Evolutionary conservation across 2,113 vertebrate genomes (phyloP), one percentile per base, ranked within the genome.

Genomic region (Acanthisitta chloris): DNA sequence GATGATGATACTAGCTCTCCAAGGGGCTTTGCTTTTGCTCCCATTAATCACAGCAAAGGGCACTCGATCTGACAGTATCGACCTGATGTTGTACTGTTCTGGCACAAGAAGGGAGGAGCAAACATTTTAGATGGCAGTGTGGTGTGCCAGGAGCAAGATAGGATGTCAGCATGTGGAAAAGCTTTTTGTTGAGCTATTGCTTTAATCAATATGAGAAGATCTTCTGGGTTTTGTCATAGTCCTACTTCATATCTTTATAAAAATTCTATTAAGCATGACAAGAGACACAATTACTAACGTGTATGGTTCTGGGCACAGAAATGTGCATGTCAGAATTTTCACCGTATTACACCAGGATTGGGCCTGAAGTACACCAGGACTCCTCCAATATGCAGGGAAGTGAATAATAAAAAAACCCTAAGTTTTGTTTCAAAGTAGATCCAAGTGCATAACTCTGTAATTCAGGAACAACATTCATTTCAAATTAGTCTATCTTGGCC

Each of bases 61-160:
- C n/a, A 31, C 33, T 64, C 0, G 0, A 2, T 7, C 34, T 48
- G 48, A 11, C 18, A 14, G 31, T 12, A 6, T n/a, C 0, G 6
- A 33, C 21, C 4, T 33, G 46, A 17, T 0, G 0, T 26, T 38
- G 9, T 0, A 2, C 21, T 80, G 8, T 19, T 24, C 24, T 54
- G 51, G 29, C 51, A 38, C 1, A 2, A 21, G 29, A 36, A 70
- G 42, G 69, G 20, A 36, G 42, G 28, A 57, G 64, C 12, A 57
- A 73, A 24, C 17, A 6, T 57, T 81, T 65, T 5, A 6, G 43
- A 25, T 17, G 28, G 8, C 31, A 24, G 4, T 26, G 4, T 33
- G 20, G 10, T 4, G 1, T 33, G 24, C n/a, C 24, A n/a, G 31
- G 52, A 67, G 31, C 36, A 71, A 61, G 26, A 18, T 2, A n/a